Evolutionary conservation across 2,113 vertebrate species (phyloP), one percentile per base, ranked within the genome.

Genomic region (Ifrita kowaldi): DNA sequence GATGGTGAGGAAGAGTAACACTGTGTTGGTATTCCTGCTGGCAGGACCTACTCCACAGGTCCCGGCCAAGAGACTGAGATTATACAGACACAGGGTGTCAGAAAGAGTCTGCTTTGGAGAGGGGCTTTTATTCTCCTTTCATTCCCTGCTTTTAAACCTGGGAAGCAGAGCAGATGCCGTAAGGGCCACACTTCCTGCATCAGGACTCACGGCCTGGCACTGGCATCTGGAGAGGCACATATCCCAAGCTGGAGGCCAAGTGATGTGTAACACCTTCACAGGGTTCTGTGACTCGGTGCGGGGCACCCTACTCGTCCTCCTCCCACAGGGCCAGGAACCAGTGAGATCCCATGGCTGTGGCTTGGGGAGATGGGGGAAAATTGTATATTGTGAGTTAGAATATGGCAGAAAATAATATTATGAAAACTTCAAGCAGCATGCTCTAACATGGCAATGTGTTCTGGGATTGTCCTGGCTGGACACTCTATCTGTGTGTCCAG

Each of bases 241-340:
- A 4, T 16, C 33, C 65, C 3, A 5, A 39, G 23, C 39, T 57
- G 79, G 57, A 73, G 21, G 28, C n/a, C 53, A 68, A 37, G 76
- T 0, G 12, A 20, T 62, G 15, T 3, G 1, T 15, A 10, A 65
- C 24, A 35, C 33, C 42, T 14, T 0, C 13, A 3, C 2, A 7
- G 19, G 41, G 28, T 32, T 50, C 64, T 49, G 59, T 5, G 11
- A 10, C 60, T 57, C 20, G n/a, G 20, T 22, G 30, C 28, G 4
- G n/a, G 23, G 16, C 39, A 89, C 32, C 22, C 9, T 2, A 4
- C 24, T 69, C 41, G 26, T 32, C 21, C 24, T 60, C 12, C 19
- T 84, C 9, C n/a, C n/a, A 33, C 22, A 12, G 12, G 18, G 8
- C 27, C 57, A 64, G 33, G 35, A 64, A 37, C 33, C 2, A 4